A percentile compares a stretch with the other conserved stretches of the same genome.
These are phyloP conservation scores for Rhodeus uyekii DNA, from an alignment of 2,797 vertebrate species.

Conservation along the genomic window DNA sequence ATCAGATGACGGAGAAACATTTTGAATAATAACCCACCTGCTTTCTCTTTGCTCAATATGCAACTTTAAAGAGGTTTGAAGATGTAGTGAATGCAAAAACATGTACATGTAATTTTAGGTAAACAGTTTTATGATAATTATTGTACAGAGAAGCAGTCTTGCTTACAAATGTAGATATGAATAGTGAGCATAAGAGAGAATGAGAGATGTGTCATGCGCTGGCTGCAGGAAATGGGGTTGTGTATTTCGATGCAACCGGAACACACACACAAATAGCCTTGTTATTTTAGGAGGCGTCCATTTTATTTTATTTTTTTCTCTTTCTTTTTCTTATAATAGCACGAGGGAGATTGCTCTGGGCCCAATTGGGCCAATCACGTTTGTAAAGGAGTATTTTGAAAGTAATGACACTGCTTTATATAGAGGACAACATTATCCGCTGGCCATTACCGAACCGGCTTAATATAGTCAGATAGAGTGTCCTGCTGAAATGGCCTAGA, in stretches of 20 bases:
- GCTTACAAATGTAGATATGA: constrained; percentile 60
- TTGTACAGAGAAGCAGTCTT: constrained; percentile 43
- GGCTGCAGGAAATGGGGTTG: constrained; percentile 46
- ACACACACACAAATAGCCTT: constrained; percentile 55
- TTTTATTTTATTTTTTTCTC: constrained; percentile 7
- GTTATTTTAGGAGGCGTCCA: constrained; percentile 59
- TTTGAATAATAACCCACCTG: constrained; percentile 30
- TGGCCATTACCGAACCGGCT: constrained; percentile 51
- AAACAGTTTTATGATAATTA: constrained; percentile 67
- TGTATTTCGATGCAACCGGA: constrained; percentile 61
- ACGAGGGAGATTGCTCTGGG: constrained; percentile 35
- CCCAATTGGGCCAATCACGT: constrained; percentile 41
- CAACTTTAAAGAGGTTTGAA: background rate
- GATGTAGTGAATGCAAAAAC: background rate
- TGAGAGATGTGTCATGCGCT: background rate
- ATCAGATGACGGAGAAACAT: background rate
- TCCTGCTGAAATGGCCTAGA: constrained; percentile 49
- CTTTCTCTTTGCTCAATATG: background rate
- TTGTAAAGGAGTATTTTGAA: constrained; percentile 59
- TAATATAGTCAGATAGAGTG: constrained; percentile 62
- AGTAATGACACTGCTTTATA: constrained; percentile 56
- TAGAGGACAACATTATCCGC: constrained; percentile 58
- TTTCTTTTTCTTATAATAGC: constrained; percentile 51
- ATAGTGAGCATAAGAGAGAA: constrained; percentile 49
- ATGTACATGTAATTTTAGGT: constrained; percentile 46